These are phyloP conservation scores for Limnephilus rhombicus DNA, from an alignment of 2,888 invertebrate species.

Conservation along the genomic window DNA sequence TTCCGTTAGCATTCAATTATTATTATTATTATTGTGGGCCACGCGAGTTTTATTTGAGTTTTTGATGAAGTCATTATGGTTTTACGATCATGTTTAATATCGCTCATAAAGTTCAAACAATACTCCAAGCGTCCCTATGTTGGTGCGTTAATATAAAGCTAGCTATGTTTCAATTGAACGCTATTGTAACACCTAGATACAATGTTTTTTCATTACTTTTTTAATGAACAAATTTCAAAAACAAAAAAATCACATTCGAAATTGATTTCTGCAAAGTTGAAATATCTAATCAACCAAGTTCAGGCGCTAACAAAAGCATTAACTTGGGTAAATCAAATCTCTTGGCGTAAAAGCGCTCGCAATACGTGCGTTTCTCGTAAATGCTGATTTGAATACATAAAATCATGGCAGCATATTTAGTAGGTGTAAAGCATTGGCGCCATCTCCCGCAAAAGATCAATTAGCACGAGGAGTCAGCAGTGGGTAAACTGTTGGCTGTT, in stretches of 20 bases:
- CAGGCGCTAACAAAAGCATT: neutral
- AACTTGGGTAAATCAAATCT: constrained; percentile 5
- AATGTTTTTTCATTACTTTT: neutral
- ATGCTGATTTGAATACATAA: constrained; percentile 16
- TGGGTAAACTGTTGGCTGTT: neutral
- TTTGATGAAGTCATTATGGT: constrained; percentile 50
- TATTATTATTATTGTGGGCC: constrained; percentile 39
- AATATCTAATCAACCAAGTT: neutral
- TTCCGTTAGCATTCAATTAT: constrained; percentile 49
- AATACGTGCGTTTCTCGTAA: constrained; percentile 11
- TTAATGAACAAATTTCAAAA: neutral
- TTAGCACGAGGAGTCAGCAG: constrained; percentile 44
- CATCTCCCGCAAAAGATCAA: constrained; percentile 51
- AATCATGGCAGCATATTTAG: neutral
- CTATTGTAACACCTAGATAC: neutral
- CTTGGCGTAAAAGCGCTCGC: neutral
- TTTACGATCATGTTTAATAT: constrained; percentile 38
- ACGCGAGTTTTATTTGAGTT: constrained; percentile 48
- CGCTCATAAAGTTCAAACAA: constrained; percentile 33
- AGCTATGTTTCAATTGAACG: neutral
- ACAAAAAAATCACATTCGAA: neutral
- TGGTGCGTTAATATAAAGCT: neutral
- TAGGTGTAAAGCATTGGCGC: neutral
- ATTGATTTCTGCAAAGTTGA: neutral
- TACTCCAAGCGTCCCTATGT: neutral